Evolutionary conservation across 2,113 vertebrate genomes (phyloP).

Genomic region (Guaruba guarouba): DNA sequence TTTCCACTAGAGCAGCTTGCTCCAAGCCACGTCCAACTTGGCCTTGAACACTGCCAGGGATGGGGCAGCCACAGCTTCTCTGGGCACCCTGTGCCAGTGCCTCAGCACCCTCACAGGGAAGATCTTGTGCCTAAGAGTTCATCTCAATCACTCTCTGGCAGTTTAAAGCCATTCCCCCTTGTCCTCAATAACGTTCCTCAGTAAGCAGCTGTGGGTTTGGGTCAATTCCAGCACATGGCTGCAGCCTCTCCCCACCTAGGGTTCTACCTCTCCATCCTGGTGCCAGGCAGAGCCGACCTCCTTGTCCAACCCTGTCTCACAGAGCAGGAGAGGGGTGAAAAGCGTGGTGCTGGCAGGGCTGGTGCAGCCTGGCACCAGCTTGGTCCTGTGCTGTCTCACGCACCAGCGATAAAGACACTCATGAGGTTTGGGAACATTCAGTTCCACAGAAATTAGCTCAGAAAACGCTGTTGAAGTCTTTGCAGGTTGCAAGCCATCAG

Average conservation of each 20-base stretch:
- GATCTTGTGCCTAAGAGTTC: not conserved
- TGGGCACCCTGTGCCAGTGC: not conserved
- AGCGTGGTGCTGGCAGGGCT: not conserved
- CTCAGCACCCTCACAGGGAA: not conserved
- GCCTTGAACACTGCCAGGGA: not conserved
- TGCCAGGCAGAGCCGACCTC: not conserved
- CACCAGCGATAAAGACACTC: not conserved
- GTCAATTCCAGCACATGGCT: not conserved
- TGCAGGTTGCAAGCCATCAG: not conserved
- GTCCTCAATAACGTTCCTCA: not conserved
- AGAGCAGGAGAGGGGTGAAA: not conserved
- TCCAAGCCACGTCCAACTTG: not conserved
- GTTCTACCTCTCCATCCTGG: not conserved
- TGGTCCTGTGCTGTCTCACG: rapidly evolving
- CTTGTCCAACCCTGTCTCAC: not conserved
- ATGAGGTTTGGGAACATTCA: not conserved
- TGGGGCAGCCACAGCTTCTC: not conserved
- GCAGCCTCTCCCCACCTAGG: not conserved
- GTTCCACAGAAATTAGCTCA: not conserved
- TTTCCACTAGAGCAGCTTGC: not conserved
- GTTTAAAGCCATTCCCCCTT: not conserved
- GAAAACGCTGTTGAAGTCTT: not conserved
- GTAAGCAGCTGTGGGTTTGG: rapidly evolving
- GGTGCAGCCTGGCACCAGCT: not conserved
- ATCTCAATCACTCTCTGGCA: not conserved